A percentile compares a stretch with the other conserved stretches of the same genome.
Conservation (phyloP, 2,797 vertebrate genomes). For the Dallia pectoralis region DNA sequence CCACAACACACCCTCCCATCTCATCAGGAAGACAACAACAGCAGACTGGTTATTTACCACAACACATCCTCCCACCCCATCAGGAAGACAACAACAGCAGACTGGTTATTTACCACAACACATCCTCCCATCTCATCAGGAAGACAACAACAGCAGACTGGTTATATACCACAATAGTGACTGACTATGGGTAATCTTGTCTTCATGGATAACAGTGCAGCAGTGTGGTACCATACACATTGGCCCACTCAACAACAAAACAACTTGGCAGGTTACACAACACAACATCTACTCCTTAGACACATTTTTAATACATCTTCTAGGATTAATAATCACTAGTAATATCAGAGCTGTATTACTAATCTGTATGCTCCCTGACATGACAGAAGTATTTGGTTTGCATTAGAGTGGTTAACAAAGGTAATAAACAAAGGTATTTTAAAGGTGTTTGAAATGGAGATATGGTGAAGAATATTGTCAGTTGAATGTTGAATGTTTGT, state of each 20-base stretch:
- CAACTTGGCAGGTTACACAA: background rate
- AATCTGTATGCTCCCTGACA: background rate
- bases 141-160: background rate
- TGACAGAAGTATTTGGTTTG: background rate
- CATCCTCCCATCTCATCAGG: constrained; percentile 21
- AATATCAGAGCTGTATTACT: background rate
- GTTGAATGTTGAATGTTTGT: background rate
- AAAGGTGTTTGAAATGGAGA: background rate
- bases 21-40: constrained; percentile 17
- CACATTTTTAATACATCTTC: background rate
- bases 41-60: constrained; percentile 40
- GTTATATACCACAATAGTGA: too few relatives aligned
- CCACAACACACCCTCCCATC: constrained; percentile 30
- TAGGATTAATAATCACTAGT: background rate
- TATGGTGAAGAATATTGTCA: background rate
- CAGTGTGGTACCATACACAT: background rate
- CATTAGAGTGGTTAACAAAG: background rate
- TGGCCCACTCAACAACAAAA: background rate
- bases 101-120: constrained; percentile 37
- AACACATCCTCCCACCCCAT: constrained; percentile 20
- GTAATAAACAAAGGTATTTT: background rate
- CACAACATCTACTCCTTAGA: background rate
- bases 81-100: constrained; percentile 25
- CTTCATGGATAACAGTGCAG: background rate
- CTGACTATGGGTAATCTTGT: background rate